These are phyloP conservation scores for Lynx canadensis DNA, from an alignment of 2,113 vertebrate species.

Conservation along the genomic window DNA sequence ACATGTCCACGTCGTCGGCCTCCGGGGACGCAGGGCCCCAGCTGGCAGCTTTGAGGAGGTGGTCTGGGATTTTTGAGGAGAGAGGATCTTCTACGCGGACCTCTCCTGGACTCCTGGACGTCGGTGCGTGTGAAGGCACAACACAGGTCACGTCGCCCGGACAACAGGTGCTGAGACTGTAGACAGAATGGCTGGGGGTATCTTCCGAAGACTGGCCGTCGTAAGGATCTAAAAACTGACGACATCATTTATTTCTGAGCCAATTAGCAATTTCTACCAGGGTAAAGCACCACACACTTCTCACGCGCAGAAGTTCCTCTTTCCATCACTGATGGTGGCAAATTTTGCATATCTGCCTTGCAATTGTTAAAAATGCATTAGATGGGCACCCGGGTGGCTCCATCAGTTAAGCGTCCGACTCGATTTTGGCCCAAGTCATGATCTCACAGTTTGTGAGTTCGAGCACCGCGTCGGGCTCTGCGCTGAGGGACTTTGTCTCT, in stretches of 20 bases:
- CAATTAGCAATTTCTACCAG: accelerated
- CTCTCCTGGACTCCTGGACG: not conserved
- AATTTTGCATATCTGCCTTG: not conserved
- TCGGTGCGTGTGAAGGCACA: accelerated
- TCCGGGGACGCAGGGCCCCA: not conserved
- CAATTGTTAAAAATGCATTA: not conserved
- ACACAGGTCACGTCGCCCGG: not conserved
- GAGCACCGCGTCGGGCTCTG: not conserved
- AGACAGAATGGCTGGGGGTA: slow-evolving; percentile 21
- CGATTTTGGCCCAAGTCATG: not conserved
- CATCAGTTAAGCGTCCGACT: not conserved
- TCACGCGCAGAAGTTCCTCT: accelerated
- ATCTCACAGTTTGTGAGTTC: not conserved
- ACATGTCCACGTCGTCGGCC: slow-evolving; percentile 78
- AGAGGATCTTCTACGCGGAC: not conserved
- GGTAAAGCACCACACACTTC: accelerated
- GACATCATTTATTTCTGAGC: not conserved
- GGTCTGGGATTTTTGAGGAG: not conserved
- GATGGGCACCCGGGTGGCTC: not conserved
- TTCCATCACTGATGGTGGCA: accelerated
- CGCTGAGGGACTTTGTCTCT: not conserved
- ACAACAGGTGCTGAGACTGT: slow-evolving; percentile 47
- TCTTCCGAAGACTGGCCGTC: slow-evolving; percentile 91
- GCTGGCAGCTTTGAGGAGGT: not conserved
- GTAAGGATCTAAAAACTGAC: slow-evolving; percentile 90